Evolutionary conservation across 1,140 invertebrate species (phyloP).

Genomic region (Thaumatotibia leucotreta): DNA sequence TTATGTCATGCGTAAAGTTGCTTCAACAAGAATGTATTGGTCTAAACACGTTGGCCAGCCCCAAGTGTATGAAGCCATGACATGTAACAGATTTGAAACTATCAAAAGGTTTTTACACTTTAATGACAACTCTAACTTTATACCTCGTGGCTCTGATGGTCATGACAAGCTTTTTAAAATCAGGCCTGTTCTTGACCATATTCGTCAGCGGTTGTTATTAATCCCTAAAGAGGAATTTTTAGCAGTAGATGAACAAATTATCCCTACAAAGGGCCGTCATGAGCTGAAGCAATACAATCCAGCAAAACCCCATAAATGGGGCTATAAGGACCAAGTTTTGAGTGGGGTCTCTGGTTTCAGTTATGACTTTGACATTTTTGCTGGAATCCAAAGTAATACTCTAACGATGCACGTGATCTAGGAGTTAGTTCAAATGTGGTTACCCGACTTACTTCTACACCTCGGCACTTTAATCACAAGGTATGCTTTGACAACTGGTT

Average conservation of each 20-base stretch:
- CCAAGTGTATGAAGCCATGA: constrained; percentile 29
- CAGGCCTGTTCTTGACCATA: constrained; percentile 25
- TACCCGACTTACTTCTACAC: constrained; percentile 15
- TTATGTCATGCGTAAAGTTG: constrained; percentile 29
- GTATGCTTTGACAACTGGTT: constrained; percentile 61
- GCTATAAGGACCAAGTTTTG: constrained; percentile 35
- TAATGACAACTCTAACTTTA: constrained; percentile 25
- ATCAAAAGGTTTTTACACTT: constrained; percentile 42
- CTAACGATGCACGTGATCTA: constrained; percentile 28
- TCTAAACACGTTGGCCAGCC: constrained; percentile 23
- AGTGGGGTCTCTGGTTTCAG: constrained; percentile 33
- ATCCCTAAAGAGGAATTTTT: constrained; percentile 41
- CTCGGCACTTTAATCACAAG: constrained; percentile 45
- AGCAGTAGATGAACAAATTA: constrained; percentile 48
- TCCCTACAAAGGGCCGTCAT: constrained; percentile 30
- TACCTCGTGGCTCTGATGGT: constrained; percentile 11
- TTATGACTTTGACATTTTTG: constrained; percentile 37
- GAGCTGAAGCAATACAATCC: constrained; percentile 39
- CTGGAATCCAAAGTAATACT: constrained; percentile 38
- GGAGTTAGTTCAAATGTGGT: constrained; percentile 44
- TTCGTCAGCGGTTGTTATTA: constrained; percentile 30
- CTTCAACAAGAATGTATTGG: constrained; percentile 32
- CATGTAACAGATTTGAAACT: constrained; percentile 34
- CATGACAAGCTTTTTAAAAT: constrained; percentile 31
- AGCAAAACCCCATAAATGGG: constrained; percentile 49